Evolutionary conservation across 2,797 vertebrate species (phyloP).

Genomic region (Thalassophryne amazonica): DNA sequence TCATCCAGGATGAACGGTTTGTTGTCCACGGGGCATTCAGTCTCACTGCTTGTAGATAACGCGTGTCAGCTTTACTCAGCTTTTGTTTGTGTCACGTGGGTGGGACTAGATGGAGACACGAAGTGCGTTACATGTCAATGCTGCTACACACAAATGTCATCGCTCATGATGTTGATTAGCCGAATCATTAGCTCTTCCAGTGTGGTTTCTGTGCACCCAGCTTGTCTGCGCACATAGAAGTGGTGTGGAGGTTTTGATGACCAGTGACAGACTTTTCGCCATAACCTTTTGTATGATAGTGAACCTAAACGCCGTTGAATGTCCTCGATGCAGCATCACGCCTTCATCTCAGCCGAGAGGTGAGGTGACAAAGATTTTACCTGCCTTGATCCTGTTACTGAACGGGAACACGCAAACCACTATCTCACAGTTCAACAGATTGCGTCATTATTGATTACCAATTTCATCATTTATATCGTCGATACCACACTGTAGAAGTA

Average conservation of each 20-base stretch:
- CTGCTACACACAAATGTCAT: constrained; percentile 55
- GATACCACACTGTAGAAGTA: constrained; percentile 54
- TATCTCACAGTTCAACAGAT: constrained; percentile 33
- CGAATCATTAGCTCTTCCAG: constrained; percentile 14
- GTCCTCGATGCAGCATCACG: constrained; percentile 37
- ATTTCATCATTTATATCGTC: constrained; percentile 55
- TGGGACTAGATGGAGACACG: constrained; percentile 22
- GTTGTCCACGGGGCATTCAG: constrained; percentile 36
- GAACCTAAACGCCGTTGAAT: constrained; percentile 64
- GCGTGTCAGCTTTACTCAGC: constrained; percentile 61
- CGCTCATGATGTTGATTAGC: constrained; percentile 22
- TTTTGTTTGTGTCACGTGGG: constrained; percentile 38
- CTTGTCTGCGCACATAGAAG: constrained; percentile 37
- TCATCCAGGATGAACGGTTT: constrained; percentile 28
- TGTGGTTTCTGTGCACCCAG: constrained; percentile 22
- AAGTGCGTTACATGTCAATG: constrained; percentile 37
- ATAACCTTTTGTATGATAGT: constrained; percentile 63
- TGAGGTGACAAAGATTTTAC: constrained; percentile 12
- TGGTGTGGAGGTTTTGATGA: constrained; percentile 17
- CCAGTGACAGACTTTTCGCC: constrained; percentile 25
- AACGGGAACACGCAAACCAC: constrained; percentile 30
- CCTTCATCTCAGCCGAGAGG: constrained; percentile 32
- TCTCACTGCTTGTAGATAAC: constrained; percentile 65
- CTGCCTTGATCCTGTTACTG: constrained; percentile 23
- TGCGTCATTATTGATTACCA: constrained; percentile 39